These are phyloP conservation scores for Volucella zonaria DNA, from an alignment of 2,888 invertebrate genomes.

Conservation along the genomic window DNA sequence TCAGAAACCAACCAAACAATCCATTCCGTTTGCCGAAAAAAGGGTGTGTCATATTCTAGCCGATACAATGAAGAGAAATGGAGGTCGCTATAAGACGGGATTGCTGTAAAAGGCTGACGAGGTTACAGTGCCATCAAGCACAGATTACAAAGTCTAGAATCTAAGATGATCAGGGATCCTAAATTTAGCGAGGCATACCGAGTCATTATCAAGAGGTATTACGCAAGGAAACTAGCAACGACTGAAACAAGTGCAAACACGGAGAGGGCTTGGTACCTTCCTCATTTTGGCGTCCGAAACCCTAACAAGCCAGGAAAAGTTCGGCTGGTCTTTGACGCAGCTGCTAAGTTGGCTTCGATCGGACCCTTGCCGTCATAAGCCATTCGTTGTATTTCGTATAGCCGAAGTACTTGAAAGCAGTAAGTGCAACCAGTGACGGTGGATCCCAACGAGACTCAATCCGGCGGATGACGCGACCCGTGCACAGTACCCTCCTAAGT, in stretches of 20 bases:
- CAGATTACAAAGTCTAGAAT: background rate
- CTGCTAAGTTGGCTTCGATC: conserved; percentile 30
- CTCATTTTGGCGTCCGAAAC: too few species aligned
- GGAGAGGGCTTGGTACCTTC: too few species aligned
- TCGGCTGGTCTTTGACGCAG: background rate
- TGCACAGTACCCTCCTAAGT: too few species aligned
- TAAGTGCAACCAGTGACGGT: conserved; percentile 71
- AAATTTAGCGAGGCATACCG: too few species aligned
- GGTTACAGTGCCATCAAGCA: background rate
- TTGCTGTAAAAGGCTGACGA: background rate
- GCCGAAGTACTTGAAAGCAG: conserved; percentile 71
- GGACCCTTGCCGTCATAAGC: conserved; percentile 35
- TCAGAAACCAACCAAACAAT: too few species aligned
- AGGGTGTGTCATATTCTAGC: background rate
- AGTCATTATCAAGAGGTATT: too few species aligned
- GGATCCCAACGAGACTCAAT: conserved; percentile 74
- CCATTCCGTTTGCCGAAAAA: too few species aligned
- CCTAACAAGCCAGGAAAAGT: background rate
- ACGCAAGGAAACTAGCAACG: too few species aligned
- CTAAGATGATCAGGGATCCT: too few species aligned
- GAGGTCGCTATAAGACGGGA: background rate
- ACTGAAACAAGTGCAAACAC: too few species aligned
- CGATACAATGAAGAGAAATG: too few species aligned
- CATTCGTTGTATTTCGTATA: conserved; percentile 73
- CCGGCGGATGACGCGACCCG: conserved; percentile 75